Evolutionary conservation across 2,888 invertebrate genomes (phyloP).

Genomic region (Agriopis marginaria): DNA sequence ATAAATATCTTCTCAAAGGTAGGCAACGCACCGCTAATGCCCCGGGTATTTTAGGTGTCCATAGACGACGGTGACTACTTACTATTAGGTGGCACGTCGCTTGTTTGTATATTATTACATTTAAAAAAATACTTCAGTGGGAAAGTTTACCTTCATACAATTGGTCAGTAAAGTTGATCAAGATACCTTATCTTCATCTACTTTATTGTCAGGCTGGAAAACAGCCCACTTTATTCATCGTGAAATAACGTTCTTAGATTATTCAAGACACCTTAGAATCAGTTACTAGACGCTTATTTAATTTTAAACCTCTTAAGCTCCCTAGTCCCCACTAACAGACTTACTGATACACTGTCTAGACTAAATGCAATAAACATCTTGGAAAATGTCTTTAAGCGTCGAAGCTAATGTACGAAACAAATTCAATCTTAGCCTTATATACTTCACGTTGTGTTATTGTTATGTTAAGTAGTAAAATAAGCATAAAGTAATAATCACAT

Average conservation of each 20-base stretch:
- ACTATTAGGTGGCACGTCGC: too few species aligned
- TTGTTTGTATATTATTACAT: too few species aligned
- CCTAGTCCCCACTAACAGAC: constrained; percentile 39
- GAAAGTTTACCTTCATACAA: too few species aligned
- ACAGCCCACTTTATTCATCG: background rate
- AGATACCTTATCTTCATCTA: too few species aligned
- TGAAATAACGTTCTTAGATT: background rate
- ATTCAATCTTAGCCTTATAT: constrained; percentile 5
- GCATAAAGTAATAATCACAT: constrained; percentile 26
- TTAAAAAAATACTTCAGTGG: too few species aligned
- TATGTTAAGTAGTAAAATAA: constrained; percentile 14
- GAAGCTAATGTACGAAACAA: constrained; percentile 9
- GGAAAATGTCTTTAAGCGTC: constrained; percentile 18
- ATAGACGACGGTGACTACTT: too few species aligned
- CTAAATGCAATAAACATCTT: constrained; percentile 47
- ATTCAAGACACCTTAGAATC: constrained; percentile 11
- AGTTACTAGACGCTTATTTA: constrained; percentile 31
- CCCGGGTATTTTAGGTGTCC: too few species aligned
- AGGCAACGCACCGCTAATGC: too few species aligned
- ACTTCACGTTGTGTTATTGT: constrained; percentile 12
- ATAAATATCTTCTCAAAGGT: background rate
- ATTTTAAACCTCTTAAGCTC: constrained; percentile 36
- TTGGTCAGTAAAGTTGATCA: too few species aligned
- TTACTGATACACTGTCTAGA: constrained; percentile 46
- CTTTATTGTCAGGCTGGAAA: too few species aligned